These are phyloP conservation scores for Brachionus angularis DNA, from an alignment of 1,140 invertebrate species.

Conservation along the genomic window DNA sequence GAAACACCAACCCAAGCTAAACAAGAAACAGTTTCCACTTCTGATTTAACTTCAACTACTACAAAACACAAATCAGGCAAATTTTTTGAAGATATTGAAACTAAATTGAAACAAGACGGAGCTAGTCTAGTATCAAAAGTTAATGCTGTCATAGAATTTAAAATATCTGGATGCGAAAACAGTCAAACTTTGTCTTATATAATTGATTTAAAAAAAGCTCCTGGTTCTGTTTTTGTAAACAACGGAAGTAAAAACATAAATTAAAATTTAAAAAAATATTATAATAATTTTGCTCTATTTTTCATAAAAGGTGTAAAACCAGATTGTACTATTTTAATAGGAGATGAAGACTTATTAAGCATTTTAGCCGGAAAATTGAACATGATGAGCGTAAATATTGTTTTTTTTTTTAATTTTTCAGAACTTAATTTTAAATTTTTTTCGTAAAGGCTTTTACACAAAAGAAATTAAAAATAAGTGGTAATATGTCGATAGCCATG, in stretches of 20 bases:
- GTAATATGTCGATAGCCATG: conserved; percentile 92
- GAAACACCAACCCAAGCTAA: no score
- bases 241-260: conserved; percentile 21
- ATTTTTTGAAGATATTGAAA: conserved; percentile 24
- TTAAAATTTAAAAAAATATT: background rate
- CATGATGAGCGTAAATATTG: conserved; percentile 70
- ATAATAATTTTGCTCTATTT: background rate
- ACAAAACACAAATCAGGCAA: conserved; percentile 15
- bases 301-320: conserved; percentile 63
- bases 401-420: no score
- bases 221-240: conserved; percentile 11
- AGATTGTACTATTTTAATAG: conserved; percentile 81
- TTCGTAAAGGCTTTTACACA: conserved; percentile 86
- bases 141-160: conserved; percentile 20
- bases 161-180: conserved; percentile 1
- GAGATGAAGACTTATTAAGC: conserved; percentile 76
- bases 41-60: conserved; percentile 2
- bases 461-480: conserved; percentile 91
- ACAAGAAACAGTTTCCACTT: no score
- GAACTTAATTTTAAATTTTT: no score
- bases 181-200: conserved; percentile 17
- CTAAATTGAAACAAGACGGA: conserved; percentile 31
- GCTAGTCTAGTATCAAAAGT: conserved; percentile 13
- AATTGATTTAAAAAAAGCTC: conserved; percentile 23
- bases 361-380: conserved; percentile 82